Evolutionary conservation across 2,888 invertebrate genomes (phyloP), one percentile per base, ranked within the genome.

Genomic region (Dryadula phaetusa): DNA sequence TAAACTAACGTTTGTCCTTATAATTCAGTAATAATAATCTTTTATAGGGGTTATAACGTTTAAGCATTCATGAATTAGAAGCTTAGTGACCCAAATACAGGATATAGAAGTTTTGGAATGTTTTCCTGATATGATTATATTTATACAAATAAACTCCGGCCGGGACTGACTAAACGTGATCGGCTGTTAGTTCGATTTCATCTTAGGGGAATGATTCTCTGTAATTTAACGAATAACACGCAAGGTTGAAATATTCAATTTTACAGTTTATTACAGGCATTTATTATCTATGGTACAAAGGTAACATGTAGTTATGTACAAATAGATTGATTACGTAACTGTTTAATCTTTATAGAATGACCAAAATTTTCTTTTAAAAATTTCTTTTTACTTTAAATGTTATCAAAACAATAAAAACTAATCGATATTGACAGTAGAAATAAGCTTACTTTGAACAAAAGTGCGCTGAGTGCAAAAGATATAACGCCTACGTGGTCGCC

Each of bases 401-500:
- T 0, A 16, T 20, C 0, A 6, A 54, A 54, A 18, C 37, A 20
- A 20, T 54, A 34, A 34, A 34, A 53, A 53, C 5, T 14, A 53
- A 54, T 54, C 54, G 54, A 54, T 37, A 20, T 54, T 92, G 90
- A 91, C 16, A 16, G 42, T 25, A n/a, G 25, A 42, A 42, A n/a
- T 42, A 14, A 40, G 42, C 10, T 20, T 14, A 42, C 22, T 25
- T 42, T 20, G 42, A 92, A 91, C 91, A 92, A 92, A 91, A 91
- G 90, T 88, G 88, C 83, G 86, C 87, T 84, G 86, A 84, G 86
- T 86, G 83, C 84, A 83, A 85, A 91, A 92, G 92, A 92, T 92
- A 92, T 92, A 86, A 91, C 89, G 86, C 87, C 88, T 90, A 92
- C 92, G 92, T 92, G 92, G 91, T 87, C 87, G 85, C 86, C 83